Conservation (phyloP, 2,113 vertebrate species). For the Mirounga angustirostris region DNA sequence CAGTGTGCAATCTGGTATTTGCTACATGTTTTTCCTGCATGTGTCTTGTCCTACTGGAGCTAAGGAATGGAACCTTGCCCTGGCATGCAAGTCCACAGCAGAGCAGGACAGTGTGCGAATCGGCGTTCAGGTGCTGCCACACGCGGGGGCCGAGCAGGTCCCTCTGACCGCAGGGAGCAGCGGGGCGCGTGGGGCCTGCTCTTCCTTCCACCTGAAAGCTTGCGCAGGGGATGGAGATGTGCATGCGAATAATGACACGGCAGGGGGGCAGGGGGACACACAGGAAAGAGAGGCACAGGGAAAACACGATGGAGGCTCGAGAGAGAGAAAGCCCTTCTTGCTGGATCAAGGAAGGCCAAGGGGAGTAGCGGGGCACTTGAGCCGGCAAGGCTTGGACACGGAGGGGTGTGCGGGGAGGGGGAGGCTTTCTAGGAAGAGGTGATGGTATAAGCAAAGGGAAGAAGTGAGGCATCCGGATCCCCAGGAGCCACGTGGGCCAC, state of each 20-base stretch:
- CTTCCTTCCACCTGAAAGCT: not conserved
- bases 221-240: not conserved
- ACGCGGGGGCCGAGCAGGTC: not conserved
- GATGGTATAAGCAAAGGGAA: not conserved
- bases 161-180: not conserved
- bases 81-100: not conserved
- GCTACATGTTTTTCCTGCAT: too few species aligned
- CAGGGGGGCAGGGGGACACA: not conserved
- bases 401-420: not conserved
- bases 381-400: not conserved
- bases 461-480: not conserved
- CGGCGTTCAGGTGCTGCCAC: not conserved
- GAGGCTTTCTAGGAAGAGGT: not conserved
- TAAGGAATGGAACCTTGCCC: not conserved
- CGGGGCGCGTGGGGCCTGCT: rapidly evolving
- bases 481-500: not conserved
- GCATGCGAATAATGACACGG: rapidly evolving
- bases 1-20: not conserved
- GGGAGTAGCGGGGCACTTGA: not conserved
- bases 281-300: not conserved
- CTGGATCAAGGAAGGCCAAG: not conserved
- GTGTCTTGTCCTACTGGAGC: not conserved
- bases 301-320: rapidly evolving
- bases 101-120: not conserved
- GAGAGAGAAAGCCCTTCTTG: not conserved